Base-by-base conservation (phyloP, 2,888 invertebrate genomes). In the Catocala fraxini region DNA sequence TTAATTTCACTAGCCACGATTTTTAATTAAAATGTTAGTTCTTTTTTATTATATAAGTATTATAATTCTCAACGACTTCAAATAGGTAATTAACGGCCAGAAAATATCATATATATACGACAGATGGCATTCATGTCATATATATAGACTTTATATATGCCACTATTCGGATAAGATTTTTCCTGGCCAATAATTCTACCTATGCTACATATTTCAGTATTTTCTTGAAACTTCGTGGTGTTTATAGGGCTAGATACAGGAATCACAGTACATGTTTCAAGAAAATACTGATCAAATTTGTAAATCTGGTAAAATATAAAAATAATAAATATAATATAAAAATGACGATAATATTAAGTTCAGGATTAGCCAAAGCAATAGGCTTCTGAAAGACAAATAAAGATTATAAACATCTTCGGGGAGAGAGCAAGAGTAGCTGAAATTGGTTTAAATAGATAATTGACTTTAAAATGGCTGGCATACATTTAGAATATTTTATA, bases 1-100 rank as follows among this genome's bases (percentile, higher is more conserved):
- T 73, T 75, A 62, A 76, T 67, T 67, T 85, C 85, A 85, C 85
- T 85, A 85, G 85, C 85, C 85, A 82, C 76, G 64, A 77, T 76
- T 68, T 73, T 76, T 68, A 67, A 73, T 77, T 70, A 67, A 63
- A 64, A 61, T 71, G 57, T 71, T 75, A 74, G 43, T 69, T 53
- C n/a, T 48, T 49, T 58, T 52, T 12, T 33, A 54, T 56, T n/a
- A 56, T 34, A 33, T 51, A 47, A 41, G 41, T 52, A 52, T 48
- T 53, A 58, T 43, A 58, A 56, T 57, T 56, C 59, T 25, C 68
- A 73, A 65, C 59, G 13, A 56, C 54, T 49, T 59, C 33, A 33
- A 34, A 46, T 39, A 15, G 41, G 33, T 13, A n/a, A 39, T 46
- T n/a, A 7, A 13, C 3, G 9, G 9, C 15, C 15, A 15, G 45